Evolutionary conservation across 2,888 invertebrate species (phyloP), one percentile per base, ranked within the genome.

Genomic region (Argyra leucocephala): DNA sequence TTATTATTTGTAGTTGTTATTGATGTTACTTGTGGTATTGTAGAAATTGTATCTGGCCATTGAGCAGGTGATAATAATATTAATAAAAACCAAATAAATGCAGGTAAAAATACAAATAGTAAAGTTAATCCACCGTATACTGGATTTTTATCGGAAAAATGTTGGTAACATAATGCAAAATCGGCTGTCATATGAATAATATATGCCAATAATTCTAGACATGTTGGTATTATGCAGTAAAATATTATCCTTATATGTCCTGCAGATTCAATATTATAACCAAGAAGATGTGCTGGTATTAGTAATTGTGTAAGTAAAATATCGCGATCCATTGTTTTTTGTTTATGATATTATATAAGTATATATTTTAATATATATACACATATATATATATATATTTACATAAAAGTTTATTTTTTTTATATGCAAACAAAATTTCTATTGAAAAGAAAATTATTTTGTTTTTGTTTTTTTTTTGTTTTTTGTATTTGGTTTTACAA

Each of bases 121-220:
- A 83, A 64, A 0, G 84, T 84, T 12, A 82, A 72, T 48, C 77
- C 75, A 2, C 80, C 83, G 74, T 81, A 82, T 66, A 80, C 76
- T 21, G 83, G 78, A 74, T 88, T 84, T 5, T 82, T 81, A 71
- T 84, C 84, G 22, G 79, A 79, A 69, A 84, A 84, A 73, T 89
- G 87, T 74, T 87, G 85, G 68, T 83, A 81, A 63, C 86, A 83
- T 2, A 90, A 81, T 0, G 86, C 85, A 36, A 87, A 75, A 74
- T 91, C 91, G 59, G 84, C 84, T 22, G 87, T 84, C 57, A 88
- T 85, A 64, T 90, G 82, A 4, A 86, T 79, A 48, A 89, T 80
- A 71, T 88, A 91, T 31, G 89, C 76, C 1, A 85, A 68, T 60
- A 87, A 83, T 15, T 85, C 85, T 48, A 83, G 72, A n/a, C 83